Conservation (phyloP, 2,797 vertebrate species). For the Malacoraja senta region DNA sequence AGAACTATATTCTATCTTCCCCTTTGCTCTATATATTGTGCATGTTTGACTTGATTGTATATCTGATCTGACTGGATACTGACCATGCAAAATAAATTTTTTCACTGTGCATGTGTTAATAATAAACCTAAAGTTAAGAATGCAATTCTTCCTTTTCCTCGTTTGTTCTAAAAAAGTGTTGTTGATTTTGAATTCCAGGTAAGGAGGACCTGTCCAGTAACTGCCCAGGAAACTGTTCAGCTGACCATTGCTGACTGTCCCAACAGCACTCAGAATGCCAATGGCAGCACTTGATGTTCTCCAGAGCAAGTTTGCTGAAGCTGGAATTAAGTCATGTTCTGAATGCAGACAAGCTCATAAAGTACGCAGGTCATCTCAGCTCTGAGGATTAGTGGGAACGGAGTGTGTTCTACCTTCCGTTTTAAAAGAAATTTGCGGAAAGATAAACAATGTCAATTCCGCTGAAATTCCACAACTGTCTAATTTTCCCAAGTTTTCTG, state of each 20-base stretch:
- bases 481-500: not conserved
- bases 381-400: not conserved
- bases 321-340: slow-evolving; percentile 44
- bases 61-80: no score
- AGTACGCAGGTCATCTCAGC: not conserved
- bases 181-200: slow-evolving; percentile 56
- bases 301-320: slow-evolving; percentile 47
- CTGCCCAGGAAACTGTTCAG: slow-evolving; percentile 81
- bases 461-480: not conserved
- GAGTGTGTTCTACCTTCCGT: not conserved
- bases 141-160: not conserved
- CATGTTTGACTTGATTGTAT: no score
- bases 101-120: no score
- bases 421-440: not conserved
- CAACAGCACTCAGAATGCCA: not conserved
- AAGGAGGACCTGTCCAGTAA: slow-evolving; percentile 75
- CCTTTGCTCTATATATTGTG: no score
- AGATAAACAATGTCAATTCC: not conserved
- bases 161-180: not conserved
- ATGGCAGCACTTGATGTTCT: not conserved
- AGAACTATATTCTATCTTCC: no score
- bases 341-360: slow-evolving; percentile 45
- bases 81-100: no score
- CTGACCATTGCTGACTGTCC: slow-evolving; percentile 72
- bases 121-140: no score